Percentiles rank a stretch among this genome's conserved stretches.
These are phyloP conservation scores for Tachyglossus aculeatus DNA, from an alignment of 2,797 vertebrate species.

Conservation along the genomic window DNA sequence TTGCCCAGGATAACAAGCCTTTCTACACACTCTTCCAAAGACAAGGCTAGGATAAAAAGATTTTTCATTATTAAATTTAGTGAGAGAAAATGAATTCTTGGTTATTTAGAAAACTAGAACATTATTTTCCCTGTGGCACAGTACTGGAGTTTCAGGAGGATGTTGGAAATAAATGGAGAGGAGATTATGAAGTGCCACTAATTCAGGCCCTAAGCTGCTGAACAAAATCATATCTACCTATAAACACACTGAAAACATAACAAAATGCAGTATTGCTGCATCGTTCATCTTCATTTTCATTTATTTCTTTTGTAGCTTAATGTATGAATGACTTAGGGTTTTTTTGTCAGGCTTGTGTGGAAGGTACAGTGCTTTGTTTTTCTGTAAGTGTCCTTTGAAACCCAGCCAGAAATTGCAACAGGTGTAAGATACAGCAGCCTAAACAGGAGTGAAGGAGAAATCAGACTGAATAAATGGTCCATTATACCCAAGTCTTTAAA, in stretches of 20 bases:
- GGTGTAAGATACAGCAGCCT: not conserved
- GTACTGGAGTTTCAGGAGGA: not conserved
- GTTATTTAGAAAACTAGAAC: not conserved
- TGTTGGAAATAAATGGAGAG: not conserved
- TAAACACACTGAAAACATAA: not conserved
- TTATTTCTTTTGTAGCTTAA: slow-evolving; percentile 14
- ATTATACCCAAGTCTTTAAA: too few species aligned
- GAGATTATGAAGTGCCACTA: not conserved
- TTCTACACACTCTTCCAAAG: not conserved
- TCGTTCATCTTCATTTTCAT: slow-evolving; percentile 6
- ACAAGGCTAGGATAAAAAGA: not conserved
- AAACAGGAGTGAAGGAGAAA: not conserved
- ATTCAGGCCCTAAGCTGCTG: not conserved
- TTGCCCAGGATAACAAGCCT: not conserved
- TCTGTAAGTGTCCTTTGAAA: slow-evolving; percentile 1
- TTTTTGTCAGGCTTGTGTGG: not conserved
- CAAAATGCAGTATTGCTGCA: slow-evolving; percentile 4
- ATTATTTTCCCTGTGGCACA: not conserved
- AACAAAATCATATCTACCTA: not conserved
- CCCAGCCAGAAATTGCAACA: slow-evolving; percentile 6
- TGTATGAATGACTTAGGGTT: not conserved
- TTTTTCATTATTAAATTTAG: slow-evolving; percentile 3
- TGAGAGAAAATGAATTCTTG: not conserved
- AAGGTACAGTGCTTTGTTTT: not conserved
- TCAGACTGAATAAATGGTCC: not conserved